These are phyloP conservation scores for Perca fluviatilis DNA, from an alignment of 2,113 vertebrate species.

Conservation along the genomic window DNA sequence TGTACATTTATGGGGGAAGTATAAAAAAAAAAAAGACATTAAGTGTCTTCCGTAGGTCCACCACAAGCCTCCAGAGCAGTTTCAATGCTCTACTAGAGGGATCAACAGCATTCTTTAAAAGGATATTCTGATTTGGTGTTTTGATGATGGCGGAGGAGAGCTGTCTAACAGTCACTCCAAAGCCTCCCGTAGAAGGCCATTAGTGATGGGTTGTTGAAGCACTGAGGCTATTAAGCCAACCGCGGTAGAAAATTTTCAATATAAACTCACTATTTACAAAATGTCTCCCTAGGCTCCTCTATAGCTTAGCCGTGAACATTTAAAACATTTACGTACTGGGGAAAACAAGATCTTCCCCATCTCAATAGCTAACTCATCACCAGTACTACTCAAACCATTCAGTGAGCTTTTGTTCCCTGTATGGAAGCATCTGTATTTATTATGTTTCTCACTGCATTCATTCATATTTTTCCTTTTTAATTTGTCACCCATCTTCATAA, in stretches of 20 bases:
- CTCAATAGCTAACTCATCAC: background rate
- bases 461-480: background rate
- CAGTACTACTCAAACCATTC: background rate
- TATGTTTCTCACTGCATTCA: background rate
- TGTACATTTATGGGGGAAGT: background rate
- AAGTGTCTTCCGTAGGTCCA: background rate
- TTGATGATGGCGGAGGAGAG: too few species aligned
- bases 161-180: background rate
- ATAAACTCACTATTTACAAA: too few species aligned
- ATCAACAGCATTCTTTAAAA: background rate
- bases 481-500: background rate
- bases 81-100: background rate
- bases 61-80: too few species aligned
- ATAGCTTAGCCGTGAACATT: too few species aligned
- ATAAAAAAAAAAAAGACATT: background rate
- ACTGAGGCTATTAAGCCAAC: background rate
- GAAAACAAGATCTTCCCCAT: background rate
- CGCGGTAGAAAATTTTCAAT: too few species aligned
- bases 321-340: too few species aligned
- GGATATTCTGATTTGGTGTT: background rate
- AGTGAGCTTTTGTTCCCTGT: background rate
- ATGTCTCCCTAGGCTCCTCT: too few species aligned
- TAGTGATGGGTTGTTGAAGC: background rate
- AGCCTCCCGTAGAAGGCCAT: background rate
- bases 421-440: background rate